Evolutionary conservation across 2,113 vertebrate genomes (phyloP), one percentile per base, ranked within the genome.

Genomic region (Balaeniceps rex): DNA sequence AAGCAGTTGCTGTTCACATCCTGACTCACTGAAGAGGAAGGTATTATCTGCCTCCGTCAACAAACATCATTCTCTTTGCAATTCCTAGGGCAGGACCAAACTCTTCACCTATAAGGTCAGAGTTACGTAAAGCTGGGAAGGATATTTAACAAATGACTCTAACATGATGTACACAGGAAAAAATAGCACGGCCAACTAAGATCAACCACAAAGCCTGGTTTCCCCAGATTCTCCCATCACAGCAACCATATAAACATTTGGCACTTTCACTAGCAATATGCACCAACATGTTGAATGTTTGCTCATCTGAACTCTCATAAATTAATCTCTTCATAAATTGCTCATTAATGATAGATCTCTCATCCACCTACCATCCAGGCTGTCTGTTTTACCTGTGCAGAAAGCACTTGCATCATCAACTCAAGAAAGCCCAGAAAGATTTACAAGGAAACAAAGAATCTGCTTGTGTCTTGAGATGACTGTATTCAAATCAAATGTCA

Each of bases 71-170:
- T 87, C 69, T 46, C 63, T 60, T 72, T 87, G 77, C 49, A 91
- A 46, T 87, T 90, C 81, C 83, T 49, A 84, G 83, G 94, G 87
- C 74, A 95, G 83, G 71, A 91, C 68, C 78, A 91, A 95, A 87
- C 81, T 74, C 70, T 81, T 96, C 72, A 86, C 40, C 58, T 94
- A 64, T 72, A 78, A 95, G 70, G 91, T 93, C 86, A 92, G 80
- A 94, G 49, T 95, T 94, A 92, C 0, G 1, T 91, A 90, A 93
- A 83, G 51, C 40, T 91, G 87, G 78, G 64, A 96, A 82, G 49
- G 52, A 72, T 84, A 75, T 64, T 95, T 84, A 94, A 85, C 65
- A 52, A 91, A 88, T 93, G 36, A 85, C 54, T 94, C 34, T 40
- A 84, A 83, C 16, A 14, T 76, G 70, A 93, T 26, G 58, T 69